phyloP scores from a whole-genome alignment of 2,113 vertebrate genomes.

The Megaceryle torquata region DNA sequence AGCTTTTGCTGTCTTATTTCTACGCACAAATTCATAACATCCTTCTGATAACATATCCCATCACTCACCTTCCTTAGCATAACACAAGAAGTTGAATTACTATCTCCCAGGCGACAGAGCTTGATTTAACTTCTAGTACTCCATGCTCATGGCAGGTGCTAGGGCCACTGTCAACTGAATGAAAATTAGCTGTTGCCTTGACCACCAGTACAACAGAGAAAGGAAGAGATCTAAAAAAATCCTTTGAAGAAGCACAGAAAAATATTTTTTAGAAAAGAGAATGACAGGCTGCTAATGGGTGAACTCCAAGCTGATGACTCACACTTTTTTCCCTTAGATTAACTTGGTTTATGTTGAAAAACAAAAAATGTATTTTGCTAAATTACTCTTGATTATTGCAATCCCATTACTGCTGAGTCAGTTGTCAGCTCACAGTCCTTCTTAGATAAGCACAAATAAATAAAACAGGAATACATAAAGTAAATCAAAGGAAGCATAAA shows the following conservation, averaged over 20 bases:
- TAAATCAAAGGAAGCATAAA: background rate
- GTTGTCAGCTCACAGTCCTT: background rate
- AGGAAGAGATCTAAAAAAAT: background rate
- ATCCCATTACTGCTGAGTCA: constrained; percentile 21
- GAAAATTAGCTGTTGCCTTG: background rate
- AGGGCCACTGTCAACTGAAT: background rate
- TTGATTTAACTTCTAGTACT: background rate
- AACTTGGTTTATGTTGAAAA: background rate
- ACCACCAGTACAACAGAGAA: background rate
- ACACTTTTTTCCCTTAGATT: background rate
- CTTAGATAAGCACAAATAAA: constrained; percentile 3
- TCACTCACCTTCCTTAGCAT: background rate
- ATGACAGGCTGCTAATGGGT: background rate
- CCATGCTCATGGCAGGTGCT: background rate
- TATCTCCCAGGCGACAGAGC: background rate
- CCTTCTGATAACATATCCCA: background rate
- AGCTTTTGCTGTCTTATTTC: background rate
- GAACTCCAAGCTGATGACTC: background rate
- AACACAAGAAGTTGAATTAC: background rate
- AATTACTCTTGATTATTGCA: constrained; percentile 17
- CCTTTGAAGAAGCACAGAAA: background rate
- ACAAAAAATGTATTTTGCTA: background rate
- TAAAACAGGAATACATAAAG: background rate
- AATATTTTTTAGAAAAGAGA: background rate
- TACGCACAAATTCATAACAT: background rate